Evolutionary conservation across 1,140 invertebrate genomes (phyloP).

Genomic region (Philopotamus ludificatus): DNA sequence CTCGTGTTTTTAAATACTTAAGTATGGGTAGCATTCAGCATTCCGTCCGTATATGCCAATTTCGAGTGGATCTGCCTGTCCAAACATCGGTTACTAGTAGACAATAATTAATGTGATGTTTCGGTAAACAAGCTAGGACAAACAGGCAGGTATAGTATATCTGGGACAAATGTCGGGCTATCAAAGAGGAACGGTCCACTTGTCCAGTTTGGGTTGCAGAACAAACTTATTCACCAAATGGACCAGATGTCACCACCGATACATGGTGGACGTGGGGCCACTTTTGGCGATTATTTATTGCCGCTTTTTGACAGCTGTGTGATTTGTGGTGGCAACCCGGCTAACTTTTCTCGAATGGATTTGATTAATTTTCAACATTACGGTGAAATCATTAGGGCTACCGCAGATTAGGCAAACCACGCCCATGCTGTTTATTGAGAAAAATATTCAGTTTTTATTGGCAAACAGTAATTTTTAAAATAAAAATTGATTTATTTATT

Average conservation of each 20-base stretch:
- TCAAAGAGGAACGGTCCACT: neutral
- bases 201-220: slow-evolving; percentile 15
- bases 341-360: no score
- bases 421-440: no score
- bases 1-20: neutral
- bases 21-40: neutral
- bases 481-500: no score
- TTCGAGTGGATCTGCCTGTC: neutral
- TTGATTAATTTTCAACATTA: no score
- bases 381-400: no score
- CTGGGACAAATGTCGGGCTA: neutral
- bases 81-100: slow-evolving; percentile 5
- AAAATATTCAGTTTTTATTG: no score
- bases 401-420: no score
- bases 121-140: slow-evolving; percentile 10
- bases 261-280: neutral
- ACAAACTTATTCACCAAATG: slow-evolving; percentile 6
- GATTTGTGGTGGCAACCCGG: neutral
- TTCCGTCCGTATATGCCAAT: no score
- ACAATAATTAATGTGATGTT: slow-evolving; percentile 32
- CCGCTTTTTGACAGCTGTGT: neutral
- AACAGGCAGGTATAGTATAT: slow-evolving; percentile 8
- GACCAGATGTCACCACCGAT: slow-evolving; percentile 13
- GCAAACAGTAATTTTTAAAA: no score
- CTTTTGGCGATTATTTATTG: neutral